A percentile compares a stretch with the other conserved stretches of the same genome.
Evolutionary conservation across 2,888 invertebrate genomes (phyloP).

Genomic region (Panorpa germanica): DNA sequence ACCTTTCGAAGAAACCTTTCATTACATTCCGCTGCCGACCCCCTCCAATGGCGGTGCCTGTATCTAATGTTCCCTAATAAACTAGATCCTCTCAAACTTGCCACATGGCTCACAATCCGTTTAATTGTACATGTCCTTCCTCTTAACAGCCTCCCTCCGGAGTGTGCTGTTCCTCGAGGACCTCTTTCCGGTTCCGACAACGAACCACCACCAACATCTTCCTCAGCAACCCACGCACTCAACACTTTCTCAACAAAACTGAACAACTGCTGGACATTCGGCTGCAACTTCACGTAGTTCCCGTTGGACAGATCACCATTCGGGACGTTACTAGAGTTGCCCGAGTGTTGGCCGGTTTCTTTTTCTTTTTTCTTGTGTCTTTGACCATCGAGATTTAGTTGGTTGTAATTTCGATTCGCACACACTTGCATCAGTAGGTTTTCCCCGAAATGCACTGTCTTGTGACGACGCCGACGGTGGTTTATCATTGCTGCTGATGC

Average conservation of each 20-base stretch:
- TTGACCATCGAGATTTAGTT: too few relatives aligned
- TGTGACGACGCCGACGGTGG: constrained; percentile 50
- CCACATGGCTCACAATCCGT: constrained; percentile 47
- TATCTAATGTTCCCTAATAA: constrained; percentile 49
- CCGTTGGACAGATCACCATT: constrained; percentile 26
- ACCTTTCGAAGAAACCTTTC: constrained; percentile 79
- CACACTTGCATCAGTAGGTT: constrained; percentile 55
- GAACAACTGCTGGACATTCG: constrained; percentile 63
- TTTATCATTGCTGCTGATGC: constrained; percentile 41
- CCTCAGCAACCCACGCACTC: constrained; percentile 60
- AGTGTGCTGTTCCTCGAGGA: constrained; percentile 26
- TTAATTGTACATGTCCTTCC: constrained; percentile 47
- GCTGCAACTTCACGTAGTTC: constrained; percentile 43
- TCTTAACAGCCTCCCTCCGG: constrained; percentile 34
- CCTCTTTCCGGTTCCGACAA: constrained; percentile 56
- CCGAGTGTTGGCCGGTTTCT: constrained; percentile 8
- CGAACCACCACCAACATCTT: constrained; percentile 52
- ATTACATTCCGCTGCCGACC: constrained; percentile 73
- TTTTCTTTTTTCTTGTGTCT: too few relatives aligned
- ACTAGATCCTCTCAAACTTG: constrained; percentile 44
- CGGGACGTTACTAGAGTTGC: constrained; percentile 6
- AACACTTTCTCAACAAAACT: constrained; percentile 64
- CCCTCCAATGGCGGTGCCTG: constrained; percentile 69
- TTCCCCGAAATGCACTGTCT: constrained; percentile 62
- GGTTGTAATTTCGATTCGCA: constrained; percentile 51